phyloP scores from a whole-genome alignment of 2,113 vertebrate species.

The Sminthopsis crassicaudata region DNA sequence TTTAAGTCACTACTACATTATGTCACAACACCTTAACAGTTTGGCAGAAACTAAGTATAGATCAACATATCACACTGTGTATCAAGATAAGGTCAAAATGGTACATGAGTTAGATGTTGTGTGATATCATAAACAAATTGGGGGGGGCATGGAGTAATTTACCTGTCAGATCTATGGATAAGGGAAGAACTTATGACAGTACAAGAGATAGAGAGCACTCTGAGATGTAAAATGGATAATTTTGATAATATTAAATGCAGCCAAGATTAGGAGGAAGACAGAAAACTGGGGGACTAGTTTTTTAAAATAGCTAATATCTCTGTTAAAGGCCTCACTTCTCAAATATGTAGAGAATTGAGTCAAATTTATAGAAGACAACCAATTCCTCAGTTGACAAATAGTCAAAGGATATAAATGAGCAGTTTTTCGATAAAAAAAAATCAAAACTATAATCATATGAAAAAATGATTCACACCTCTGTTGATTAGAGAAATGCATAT shows the following conservation, averaged over 20 bases:
- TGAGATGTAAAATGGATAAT: background rate
- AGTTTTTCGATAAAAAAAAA: background rate
- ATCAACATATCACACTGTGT: background rate
- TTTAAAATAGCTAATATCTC: background rate
- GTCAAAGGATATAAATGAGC: background rate
- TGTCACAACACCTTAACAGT: background rate
- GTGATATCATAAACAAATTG: background rate
- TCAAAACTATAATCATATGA: background rate
- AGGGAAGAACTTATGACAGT: background rate
- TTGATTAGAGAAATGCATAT: background rate
- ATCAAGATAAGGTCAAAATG: background rate
- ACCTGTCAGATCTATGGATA: background rate
- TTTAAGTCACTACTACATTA: background rate
- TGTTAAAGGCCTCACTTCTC: too few relatives aligned
- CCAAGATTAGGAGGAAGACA: background rate
- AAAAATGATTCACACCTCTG: background rate
- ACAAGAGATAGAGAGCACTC: background rate
- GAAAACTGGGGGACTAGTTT: background rate
- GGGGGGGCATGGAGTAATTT: background rate
- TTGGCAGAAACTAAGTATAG: background rate
- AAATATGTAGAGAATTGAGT: too few relatives aligned
- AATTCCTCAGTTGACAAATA: background rate
- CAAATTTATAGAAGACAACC: too few relatives aligned
- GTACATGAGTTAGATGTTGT: background rate
- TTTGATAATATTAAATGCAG: background rate